phyloP scores from a whole-genome alignment of 2,797 vertebrate genomes.

The Esox masquinongy region DNA sequence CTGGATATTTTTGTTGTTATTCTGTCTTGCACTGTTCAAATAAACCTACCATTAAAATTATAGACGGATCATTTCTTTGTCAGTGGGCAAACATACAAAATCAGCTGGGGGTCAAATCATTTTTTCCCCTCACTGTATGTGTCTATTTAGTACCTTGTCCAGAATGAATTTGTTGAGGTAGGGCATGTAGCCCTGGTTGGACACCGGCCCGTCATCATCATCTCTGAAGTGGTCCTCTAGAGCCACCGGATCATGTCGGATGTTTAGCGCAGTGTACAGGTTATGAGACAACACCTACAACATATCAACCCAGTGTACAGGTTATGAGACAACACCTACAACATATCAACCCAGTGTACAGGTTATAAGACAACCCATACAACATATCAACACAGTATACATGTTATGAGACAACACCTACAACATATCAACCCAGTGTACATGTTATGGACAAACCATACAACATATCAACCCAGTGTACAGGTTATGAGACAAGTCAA shows the following conservation, averaged over 20 bases:
- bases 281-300: neutral
- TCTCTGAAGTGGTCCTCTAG: conserved; percentile 87
- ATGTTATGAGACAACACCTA: conserved; percentile 69
- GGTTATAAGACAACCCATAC: conserved; percentile 84
- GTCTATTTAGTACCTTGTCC: conserved; percentile 76
- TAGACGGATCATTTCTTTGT: too few species aligned
- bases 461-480: conserved; percentile 73
- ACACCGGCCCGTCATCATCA: conserved; percentile 85
- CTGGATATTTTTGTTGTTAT: too few species aligned
- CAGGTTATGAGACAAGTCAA: conserved; percentile 83
- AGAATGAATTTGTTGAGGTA: conserved; percentile 88
- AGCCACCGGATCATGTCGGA: conserved; percentile 82
- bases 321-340: conserved; percentile 1
- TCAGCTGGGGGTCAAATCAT: too few species aligned
- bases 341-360: conserved; percentile 75
- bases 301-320: neutral
- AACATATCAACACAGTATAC: conserved; percentile 73
- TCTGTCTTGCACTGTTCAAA: too few species aligned
- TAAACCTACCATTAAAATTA: too few species aligned
- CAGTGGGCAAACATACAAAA: too few species aligned
- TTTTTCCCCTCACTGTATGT: too few species aligned
- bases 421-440: neutral
- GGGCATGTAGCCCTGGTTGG: conserved; percentile 90
- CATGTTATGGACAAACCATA: neutral
- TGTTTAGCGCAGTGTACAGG: conserved; percentile 81